Percentiles rank a stretch among this genome's conserved stretches.
phyloP scores from a whole-genome alignment of 1,140 invertebrate genomes.

The Drosophila obscura region DNA sequence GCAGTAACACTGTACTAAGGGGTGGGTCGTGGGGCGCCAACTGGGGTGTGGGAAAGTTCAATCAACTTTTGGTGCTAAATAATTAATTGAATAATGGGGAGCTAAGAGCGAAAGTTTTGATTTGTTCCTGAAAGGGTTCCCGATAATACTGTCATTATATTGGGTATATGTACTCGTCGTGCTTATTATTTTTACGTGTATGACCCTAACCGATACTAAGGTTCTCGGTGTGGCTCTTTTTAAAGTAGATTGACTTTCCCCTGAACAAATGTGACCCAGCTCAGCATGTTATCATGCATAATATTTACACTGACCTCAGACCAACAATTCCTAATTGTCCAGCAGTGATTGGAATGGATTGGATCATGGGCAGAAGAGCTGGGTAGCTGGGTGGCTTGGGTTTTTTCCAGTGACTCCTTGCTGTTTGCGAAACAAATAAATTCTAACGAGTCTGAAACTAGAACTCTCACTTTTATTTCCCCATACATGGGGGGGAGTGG shows the following conservation, averaged over 20 bases:
- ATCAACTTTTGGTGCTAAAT: constrained; percentile 64
- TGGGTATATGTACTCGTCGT: no score
- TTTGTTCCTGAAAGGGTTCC: neutral
- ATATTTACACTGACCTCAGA: no score
- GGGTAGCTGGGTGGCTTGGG: neutral
- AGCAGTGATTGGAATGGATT: constrained; percentile 19
- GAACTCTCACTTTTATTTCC: constrained; percentile 68
- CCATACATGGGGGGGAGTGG: neutral
- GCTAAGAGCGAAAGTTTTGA: constrained; percentile 15
- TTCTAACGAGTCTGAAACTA: constrained; percentile 31
- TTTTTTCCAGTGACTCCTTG: constrained; percentile 1
- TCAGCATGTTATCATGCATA: no score
- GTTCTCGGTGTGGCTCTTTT: no score
- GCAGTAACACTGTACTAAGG: neutral
- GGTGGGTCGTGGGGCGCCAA: no score
- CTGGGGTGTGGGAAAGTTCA: constrained; percentile 49
- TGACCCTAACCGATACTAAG: no score
- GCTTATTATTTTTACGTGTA: no score
- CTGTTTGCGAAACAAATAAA: constrained; percentile 68
- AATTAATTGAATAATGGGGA: constrained; percentile 38
- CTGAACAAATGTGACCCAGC: no score
- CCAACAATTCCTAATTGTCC: constrained; percentile 3
- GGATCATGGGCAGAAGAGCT: neutral
- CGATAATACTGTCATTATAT: no score
- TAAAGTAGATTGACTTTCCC: no score